phyloP scores from a whole-genome alignment of 2,113 vertebrate genomes.

The Gnathonemus longibarbis region DNA sequence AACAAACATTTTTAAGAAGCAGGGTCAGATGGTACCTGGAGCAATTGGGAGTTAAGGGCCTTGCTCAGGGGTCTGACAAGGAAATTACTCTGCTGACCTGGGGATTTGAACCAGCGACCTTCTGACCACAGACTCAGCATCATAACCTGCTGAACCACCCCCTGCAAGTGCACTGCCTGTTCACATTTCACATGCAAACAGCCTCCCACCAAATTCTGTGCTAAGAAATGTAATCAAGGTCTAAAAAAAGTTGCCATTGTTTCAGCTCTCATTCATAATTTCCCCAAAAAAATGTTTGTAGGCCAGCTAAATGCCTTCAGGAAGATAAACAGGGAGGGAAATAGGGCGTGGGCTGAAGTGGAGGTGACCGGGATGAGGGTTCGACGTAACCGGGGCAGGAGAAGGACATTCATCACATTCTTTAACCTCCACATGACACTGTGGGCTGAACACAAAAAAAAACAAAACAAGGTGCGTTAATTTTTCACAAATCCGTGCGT shows the following conservation, averaged over 20 bases:
- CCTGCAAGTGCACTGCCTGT: neutral
- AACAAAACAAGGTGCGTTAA: neutral
- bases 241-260: neutral
- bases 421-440: neutral
- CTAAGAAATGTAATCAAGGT: neutral
- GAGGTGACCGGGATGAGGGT: neutral
- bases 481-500: neutral
- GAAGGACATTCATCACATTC: neutral
- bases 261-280: conserved; percentile 3
- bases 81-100: neutral
- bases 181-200: conserved; percentile 6
- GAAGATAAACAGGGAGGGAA: neutral
- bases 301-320: neutral
- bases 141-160: neutral
- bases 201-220: neutral
- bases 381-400: neutral
- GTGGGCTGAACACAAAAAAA: neutral
- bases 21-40: neutral
- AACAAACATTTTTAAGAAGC: neutral
- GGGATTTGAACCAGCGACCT: neutral
- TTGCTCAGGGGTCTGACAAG: neutral
- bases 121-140: neutral
- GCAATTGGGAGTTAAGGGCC: neutral
- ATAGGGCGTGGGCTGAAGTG: neutral
- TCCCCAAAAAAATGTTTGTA: neutral